Evolutionary conservation across 2,888 invertebrate genomes (phyloP).

Genomic region (Ctena decussata): DNA sequence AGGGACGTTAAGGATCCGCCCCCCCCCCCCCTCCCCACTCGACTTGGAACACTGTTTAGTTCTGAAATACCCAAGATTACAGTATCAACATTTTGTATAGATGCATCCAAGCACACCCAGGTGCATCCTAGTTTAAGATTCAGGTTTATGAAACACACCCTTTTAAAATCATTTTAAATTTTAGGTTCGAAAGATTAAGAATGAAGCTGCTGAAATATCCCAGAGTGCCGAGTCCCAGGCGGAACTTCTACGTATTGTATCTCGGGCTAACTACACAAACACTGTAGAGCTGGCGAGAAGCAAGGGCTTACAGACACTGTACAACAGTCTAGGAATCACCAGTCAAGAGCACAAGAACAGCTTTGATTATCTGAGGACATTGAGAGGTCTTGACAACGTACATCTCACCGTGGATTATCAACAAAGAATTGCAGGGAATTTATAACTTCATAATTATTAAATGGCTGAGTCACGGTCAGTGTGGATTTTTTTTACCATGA

Average conservation of each 20-base stretch:
- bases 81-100: no score
- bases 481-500: no score
- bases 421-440: constrained; percentile 72
- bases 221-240: constrained; percentile 73
- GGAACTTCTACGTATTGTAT: constrained; percentile 54
- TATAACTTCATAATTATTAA: no score
- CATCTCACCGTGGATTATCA: constrained; percentile 82
- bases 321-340: constrained; percentile 69
- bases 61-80: no score
- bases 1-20: no score
- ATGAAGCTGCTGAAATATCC: constrained; percentile 74
- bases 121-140: no score
- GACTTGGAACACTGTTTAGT: no score
- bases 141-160: no score
- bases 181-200: constrained; percentile 75
- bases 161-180: no score
- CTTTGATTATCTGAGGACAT: constrained; percentile 82
- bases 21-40: no score
- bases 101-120: no score
- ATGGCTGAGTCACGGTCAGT: no score
- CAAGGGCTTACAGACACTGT: constrained; percentile 75
- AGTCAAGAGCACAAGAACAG: constrained; percentile 72
- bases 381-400: constrained; percentile 72
- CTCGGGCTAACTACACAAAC: constrained; percentile 78
- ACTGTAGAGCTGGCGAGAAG: constrained; percentile 75